Percentiles rank a stretch among this genome's conserved stretches.
phyloP scores from a whole-genome alignment of 2,113 vertebrate species.

The Bagarius yarrelli region DNA sequence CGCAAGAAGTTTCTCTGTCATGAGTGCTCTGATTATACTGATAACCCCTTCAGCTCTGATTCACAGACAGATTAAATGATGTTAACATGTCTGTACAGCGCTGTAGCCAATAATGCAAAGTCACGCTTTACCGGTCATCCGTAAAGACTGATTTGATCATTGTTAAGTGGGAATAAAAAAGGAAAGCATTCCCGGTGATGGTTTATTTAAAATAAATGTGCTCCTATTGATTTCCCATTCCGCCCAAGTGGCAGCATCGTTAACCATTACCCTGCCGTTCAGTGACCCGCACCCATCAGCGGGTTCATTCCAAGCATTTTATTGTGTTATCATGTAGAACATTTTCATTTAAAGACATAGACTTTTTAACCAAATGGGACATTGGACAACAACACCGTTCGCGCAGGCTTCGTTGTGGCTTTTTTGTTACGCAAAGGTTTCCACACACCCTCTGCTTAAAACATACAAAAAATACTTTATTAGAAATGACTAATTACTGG shows the following conservation, averaged over 20 bases:
- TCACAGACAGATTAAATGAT: background rate
- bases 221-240: conserved; percentile 24
- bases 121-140: background rate
- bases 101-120: background rate
- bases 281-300: background rate
- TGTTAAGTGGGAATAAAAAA: background rate
- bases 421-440: background rate
- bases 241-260: conserved; percentile 2
- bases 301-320: background rate
- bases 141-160: background rate
- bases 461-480: background rate
- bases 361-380: background rate
- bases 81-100: too few species aligned
- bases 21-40: background rate
- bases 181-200: conserved; percentile 26
- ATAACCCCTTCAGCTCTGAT: background rate
- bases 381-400: background rate
- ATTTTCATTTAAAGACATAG: background rate
- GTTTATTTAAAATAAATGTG: conserved; percentile 60
- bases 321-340: background rate
- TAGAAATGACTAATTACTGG: background rate
- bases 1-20: conserved; percentile 29
- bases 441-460: background rate
- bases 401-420: background rate
- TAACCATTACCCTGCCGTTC: conserved; percentile 2